Conservation (phyloP, 2,888 invertebrate species). For the Lochmaea capreae region DNA sequence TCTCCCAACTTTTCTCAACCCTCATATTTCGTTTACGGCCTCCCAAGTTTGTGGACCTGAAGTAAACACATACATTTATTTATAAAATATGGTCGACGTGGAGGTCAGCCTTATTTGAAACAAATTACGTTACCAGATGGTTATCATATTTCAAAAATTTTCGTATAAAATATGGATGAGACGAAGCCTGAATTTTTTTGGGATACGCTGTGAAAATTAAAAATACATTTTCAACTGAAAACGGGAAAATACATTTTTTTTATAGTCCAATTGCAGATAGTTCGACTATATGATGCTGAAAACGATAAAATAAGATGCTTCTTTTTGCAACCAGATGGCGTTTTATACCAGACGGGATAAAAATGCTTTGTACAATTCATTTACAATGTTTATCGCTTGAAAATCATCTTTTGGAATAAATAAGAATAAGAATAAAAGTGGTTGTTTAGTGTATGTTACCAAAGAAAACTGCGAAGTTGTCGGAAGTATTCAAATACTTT, state of each 20-base stretch:
- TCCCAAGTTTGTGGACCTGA: constrained; percentile 18
- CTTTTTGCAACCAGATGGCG: too few relatives aligned
- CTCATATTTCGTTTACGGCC: constrained; percentile 30
- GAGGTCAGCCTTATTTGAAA: constrained; percentile 24
- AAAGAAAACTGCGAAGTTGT: not conserved
- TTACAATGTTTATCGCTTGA: too few relatives aligned
- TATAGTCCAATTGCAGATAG: too few relatives aligned
- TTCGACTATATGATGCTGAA: too few relatives aligned
- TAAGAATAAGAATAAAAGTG: too few relatives aligned
- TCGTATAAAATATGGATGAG: constrained; percentile 11
- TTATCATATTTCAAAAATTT: constrained; percentile 22
- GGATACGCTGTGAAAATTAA: not conserved
- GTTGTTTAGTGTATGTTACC: not conserved
- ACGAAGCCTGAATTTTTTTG: not conserved
- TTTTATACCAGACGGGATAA: too few relatives aligned
- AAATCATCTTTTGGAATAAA: too few relatives aligned
- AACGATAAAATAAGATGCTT: too few relatives aligned
- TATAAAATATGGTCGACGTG: constrained; percentile 29
- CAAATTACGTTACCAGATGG: constrained; percentile 27
- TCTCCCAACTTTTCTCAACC: constrained; percentile 23
- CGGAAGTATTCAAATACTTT: constrained; percentile 15
- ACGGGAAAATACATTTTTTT: too few relatives aligned
- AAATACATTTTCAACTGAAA: not conserved
- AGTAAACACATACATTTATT: constrained; percentile 32
- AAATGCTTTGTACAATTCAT: too few relatives aligned